Conservation (phyloP, 2,888 invertebrate species). For the Orthosia cruda region DNA sequence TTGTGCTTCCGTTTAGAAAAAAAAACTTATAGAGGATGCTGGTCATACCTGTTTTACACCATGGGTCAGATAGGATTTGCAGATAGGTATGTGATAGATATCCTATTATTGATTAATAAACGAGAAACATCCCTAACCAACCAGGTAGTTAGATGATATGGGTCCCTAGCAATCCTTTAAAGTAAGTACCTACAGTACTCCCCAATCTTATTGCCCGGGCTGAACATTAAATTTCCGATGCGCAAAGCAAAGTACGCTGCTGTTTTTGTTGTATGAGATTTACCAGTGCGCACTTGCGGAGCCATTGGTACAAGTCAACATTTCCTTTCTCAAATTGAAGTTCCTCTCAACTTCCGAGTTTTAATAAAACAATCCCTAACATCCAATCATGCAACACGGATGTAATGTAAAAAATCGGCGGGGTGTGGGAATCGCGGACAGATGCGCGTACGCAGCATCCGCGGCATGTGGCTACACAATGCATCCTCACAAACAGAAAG, state of each 20-base stretch:
- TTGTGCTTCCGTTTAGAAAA: constrained; percentile 7
- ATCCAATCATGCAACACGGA: constrained; percentile 56
- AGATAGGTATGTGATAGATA: neutral
- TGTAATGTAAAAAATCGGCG: constrained; percentile 72
- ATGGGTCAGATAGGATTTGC: neutral
- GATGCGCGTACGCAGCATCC: constrained; percentile 81
- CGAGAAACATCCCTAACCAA: neutral
- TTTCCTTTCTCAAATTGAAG: constrained; percentile 13
- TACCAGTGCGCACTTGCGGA: neutral
- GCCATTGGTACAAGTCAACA: neutral
- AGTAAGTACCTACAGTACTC: neutral
- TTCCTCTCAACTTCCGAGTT: constrained; percentile 43
- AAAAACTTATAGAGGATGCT: neutral
- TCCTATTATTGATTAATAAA: neutral
- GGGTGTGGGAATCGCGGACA: constrained; percentile 87
- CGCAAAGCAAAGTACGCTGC: too few species aligned
- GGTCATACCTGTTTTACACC: neutral
- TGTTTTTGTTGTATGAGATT: too few species aligned
- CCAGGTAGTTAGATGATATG: neutral
- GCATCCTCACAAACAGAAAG: constrained; percentile 2
- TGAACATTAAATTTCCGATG: too few species aligned
- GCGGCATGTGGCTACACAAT: constrained; percentile 76
- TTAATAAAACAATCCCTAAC: constrained; percentile 45
- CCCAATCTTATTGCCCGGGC: too few species aligned
- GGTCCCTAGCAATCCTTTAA: too few species aligned